These are phyloP conservation scores for Pinctada fucata DNA, from an alignment of 2,888 invertebrate genomes.

Conservation along the genomic window DNA sequence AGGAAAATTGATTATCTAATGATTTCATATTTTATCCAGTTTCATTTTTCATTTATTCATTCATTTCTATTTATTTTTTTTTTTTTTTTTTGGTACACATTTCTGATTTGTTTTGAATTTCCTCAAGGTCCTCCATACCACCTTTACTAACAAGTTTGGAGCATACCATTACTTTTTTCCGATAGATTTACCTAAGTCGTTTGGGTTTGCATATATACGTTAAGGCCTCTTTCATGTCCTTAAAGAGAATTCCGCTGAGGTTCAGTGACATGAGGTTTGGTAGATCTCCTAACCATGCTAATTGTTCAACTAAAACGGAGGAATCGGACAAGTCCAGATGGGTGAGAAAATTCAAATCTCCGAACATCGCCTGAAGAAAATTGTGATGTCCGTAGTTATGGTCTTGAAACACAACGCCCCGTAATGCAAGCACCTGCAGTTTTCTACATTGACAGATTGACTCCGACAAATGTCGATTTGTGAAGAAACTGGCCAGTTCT, in stretches of 20 bases:
- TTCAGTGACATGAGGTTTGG: conserved; percentile 85
- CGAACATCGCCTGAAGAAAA: conserved; percentile 79
- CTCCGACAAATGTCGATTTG: conserved; percentile 6
- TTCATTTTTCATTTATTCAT: too few relatives aligned
- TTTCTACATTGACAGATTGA: conserved; percentile 47
- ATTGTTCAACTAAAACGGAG: conserved; percentile 71
- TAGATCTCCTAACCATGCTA: conserved; percentile 84
- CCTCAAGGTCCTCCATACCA: too few relatives aligned
- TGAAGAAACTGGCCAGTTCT: background rate
- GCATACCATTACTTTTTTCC: too few relatives aligned
- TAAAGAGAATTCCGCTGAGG: conserved; percentile 86
- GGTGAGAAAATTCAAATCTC: conserved; percentile 81
- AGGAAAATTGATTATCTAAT: too few relatives aligned
- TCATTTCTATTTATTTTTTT: too few relatives aligned
- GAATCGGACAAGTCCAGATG: conserved; percentile 86
- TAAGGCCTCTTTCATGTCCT: conserved; percentile 79
- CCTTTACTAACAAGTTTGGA: too few relatives aligned
- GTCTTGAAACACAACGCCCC: conserved; percentile 51
- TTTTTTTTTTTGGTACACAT: too few relatives aligned
- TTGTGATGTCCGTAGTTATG: conserved; percentile 35
- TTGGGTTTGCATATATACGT: conserved; percentile 78
- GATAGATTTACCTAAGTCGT: conserved; percentile 78
- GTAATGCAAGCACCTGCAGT: conserved; percentile 48
- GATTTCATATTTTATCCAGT: too few relatives aligned
- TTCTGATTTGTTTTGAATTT: too few relatives aligned